These are phyloP conservation scores for Gobio gobio DNA, from an alignment of 2,113 vertebrate genomes.

Conservation along the genomic window DNA sequence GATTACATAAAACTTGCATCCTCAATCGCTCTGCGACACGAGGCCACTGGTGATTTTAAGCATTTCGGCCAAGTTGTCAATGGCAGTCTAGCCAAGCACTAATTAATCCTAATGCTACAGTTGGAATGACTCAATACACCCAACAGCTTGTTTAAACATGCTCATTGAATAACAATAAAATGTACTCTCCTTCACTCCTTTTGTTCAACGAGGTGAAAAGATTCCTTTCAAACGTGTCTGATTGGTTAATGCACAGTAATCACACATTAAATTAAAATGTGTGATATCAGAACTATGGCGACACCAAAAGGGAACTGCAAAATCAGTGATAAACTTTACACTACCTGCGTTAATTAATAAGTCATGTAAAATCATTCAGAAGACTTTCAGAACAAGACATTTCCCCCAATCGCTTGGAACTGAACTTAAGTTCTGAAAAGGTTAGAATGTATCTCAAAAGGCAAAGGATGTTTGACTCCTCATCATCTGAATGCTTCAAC, in stretches of 20 bases:
- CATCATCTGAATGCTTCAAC: background rate
- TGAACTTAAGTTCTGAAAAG: background rate
- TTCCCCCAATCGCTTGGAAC: background rate
- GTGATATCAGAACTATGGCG: background rate
- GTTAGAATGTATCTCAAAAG: background rate
- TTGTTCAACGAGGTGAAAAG: background rate
- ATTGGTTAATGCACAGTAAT: background rate
- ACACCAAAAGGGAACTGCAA: background rate
- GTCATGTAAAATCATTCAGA: background rate
- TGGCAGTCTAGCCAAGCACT: constrained; percentile 4
- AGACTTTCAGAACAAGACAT: background rate
- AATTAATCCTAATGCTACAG: constrained; percentile 10
- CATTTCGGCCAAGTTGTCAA: constrained; percentile 14
- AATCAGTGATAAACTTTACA: background rate
- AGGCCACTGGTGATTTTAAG: constrained; percentile 18
- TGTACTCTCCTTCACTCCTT: background rate
- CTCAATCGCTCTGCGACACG: background rate
- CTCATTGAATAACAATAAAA: background rate
- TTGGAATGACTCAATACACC: background rate
- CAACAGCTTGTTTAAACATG: background rate
- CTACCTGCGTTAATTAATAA: too few relatives aligned
- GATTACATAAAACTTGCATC: constrained; percentile 53
- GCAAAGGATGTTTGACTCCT: background rate
- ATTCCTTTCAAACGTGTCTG: background rate
- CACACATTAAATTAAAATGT: background rate